Evolutionary conservation across 1,140 invertebrate species (phyloP).

Genomic region (Drosophila sucinea): DNA sequence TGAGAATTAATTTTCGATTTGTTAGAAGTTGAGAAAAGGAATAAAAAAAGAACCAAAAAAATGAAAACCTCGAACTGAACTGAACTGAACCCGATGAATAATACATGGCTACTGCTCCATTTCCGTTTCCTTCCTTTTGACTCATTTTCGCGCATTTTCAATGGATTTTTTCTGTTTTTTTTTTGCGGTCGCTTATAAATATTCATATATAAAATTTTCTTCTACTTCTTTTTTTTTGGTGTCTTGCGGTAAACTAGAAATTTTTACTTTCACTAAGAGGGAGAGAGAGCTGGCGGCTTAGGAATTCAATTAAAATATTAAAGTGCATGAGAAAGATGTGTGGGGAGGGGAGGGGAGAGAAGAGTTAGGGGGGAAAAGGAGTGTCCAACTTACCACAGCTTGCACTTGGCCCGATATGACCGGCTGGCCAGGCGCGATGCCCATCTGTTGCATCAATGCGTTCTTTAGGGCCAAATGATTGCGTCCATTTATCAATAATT

Average conservation of each 20-base stretch:
- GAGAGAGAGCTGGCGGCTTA: slow-evolving; percentile 7
- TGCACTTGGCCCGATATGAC: slow-evolving; percentile 95
- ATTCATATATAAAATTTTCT: slow-evolving; percentile 62
- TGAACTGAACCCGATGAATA: slow-evolving; percentile 53
- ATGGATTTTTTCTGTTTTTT: slow-evolving; percentile 38
- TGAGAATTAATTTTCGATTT: slow-evolving; percentile 79
- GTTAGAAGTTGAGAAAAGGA: slow-evolving; percentile 42
- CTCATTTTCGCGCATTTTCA: slow-evolving; percentile 71
- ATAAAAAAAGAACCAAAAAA: slow-evolving; percentile 12
- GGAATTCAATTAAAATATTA: slow-evolving; percentile 77
- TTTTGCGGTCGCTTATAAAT: slow-evolving; percentile 64
- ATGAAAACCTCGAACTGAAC: slow-evolving; percentile 1
- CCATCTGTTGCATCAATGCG: slow-evolving; percentile 98
- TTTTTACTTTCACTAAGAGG: background rate
- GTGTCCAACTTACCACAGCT: slow-evolving; percentile 90
- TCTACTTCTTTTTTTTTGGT: background rate
- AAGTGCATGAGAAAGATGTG: background rate
- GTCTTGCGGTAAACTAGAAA: background rate
- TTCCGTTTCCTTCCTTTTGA: slow-evolving; percentile 10
- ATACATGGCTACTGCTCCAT: slow-evolving; percentile 52
- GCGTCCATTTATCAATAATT: slow-evolving; percentile 99
- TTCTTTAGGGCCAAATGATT: slow-evolving; percentile 99
- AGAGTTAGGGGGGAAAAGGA: slow-evolving; percentile 12
- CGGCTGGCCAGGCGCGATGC: slow-evolving; percentile 92
- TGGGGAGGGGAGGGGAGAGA: background rate